A percentile compares a stretch with the other conserved stretches of the same genome.
These are phyloP conservation scores for Myiothlypis chrysogaster DNA, from an alignment of 2,797 vertebrate species.

Conservation along the genomic window DNA sequence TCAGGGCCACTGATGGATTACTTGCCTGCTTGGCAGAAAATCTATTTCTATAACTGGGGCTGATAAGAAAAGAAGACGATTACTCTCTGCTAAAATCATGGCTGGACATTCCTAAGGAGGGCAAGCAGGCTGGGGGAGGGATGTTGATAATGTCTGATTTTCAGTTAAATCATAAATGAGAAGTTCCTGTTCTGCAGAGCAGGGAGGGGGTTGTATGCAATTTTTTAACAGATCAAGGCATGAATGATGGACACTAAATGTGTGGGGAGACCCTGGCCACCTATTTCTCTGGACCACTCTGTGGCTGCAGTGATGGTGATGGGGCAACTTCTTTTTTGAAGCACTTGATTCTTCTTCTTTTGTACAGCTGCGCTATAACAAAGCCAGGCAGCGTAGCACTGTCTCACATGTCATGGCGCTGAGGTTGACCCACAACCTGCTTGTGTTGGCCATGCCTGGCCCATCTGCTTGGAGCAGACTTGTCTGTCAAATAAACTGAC, in stretches of 20 bases:
- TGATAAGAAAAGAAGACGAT: slow-evolving; percentile 66
- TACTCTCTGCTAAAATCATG: background rate
- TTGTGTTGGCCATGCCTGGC: background rate
- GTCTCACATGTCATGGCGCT: background rate
- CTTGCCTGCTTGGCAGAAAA: slow-evolving; percentile 96
- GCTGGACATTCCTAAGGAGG: background rate
- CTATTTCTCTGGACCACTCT: background rate
- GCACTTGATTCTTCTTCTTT: slow-evolving; percentile 38
- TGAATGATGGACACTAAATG: background rate
- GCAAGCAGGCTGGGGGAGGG: background rate
- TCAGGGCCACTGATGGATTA: slow-evolving; percentile 96
- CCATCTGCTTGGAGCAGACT: background rate
- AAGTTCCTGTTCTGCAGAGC: background rate
- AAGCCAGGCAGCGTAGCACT: background rate
- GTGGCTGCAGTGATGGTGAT: background rate
- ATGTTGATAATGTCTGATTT: background rate
- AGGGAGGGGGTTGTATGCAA: background rate
- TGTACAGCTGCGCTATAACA: background rate
- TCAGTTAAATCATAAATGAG: background rate
- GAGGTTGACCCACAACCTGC: background rate
- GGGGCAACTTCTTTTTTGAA: slow-evolving; percentile 8
- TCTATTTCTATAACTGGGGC: slow-evolving; percentile 99
- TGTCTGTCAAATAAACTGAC: slow-evolving; percentile 51
- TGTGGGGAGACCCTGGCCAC: background rate
- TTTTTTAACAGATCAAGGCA: background rate